Conservation (phyloP, 2,113 vertebrate genomes). For the Atractosteus spatula region DNA sequence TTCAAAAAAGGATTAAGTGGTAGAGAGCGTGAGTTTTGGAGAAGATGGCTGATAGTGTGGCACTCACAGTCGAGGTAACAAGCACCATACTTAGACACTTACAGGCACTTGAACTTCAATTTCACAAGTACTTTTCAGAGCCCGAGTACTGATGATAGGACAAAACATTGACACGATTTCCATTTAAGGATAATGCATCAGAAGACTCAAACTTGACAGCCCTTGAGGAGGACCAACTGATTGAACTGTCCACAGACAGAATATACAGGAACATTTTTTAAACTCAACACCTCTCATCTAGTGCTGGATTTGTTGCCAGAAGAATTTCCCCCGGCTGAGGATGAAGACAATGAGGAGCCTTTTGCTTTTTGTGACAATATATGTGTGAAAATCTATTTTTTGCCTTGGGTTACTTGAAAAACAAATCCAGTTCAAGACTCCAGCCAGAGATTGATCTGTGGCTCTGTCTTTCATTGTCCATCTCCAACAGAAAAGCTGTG, state of each 20-base stretch:
- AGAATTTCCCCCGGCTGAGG: constrained; percentile 5
- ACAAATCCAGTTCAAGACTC: constrained; percentile 14
- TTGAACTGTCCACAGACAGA: constrained; percentile 10
- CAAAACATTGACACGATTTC: no score
- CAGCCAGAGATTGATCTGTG: constrained; percentile 10
- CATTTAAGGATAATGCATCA: no score
- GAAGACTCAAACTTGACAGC: no score
- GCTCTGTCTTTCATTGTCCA: not conserved
- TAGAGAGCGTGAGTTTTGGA: not conserved
- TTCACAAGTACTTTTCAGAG: no score
- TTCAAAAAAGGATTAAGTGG: not conserved
- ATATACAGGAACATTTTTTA: not conserved
- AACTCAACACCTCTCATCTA: not conserved
- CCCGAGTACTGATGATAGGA: no score
- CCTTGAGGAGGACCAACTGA: not conserved
- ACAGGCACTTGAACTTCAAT: no score
- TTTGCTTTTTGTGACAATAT: constrained; percentile 6
- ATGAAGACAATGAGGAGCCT: constrained; percentile 10
- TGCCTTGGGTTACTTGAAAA: constrained; percentile 11
- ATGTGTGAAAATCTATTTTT: constrained; percentile 16
- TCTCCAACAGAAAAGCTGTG: constrained; percentile 11
- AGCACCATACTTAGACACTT: no score
- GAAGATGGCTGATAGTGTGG: no score
- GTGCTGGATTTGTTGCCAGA: not conserved
- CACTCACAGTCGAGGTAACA: no score